Base-by-base conservation (phyloP, 2,113 vertebrate species). In the Neolamprologus falcicula region DNA sequence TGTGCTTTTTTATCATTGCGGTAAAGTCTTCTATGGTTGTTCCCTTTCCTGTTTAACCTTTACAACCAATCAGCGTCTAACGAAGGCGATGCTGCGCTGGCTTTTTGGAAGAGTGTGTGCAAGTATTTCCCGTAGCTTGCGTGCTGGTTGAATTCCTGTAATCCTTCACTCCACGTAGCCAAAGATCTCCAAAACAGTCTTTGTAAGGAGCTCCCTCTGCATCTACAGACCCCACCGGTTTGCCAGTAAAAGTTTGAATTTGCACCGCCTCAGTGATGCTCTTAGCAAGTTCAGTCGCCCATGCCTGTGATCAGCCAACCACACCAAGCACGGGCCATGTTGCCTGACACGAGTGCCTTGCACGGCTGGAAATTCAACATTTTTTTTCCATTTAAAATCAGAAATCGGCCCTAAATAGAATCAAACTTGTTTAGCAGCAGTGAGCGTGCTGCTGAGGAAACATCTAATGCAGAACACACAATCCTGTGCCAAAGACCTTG, bases 371-470 rank as follows among this genome's bases (percentile, higher is more conserved):
- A 78, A 50, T 50, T 78, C 71, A 78, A 31, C 9, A 47, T 3
- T 28, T 76, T 26, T 0, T 28, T 78, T 7, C 26, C 71, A 78
- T n/a, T 78, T 78, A 28, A 50, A 50, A 78, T 78, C 10, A 50
- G 1, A 78, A 50, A 31, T 31, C 0, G 0, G 6, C 71, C 3
- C 26, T n/a, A 50, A 78, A 78, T 16, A 73, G 16, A 28, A 28
- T 78, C 0, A 50, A 73, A 31, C 71, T 13, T 50, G 45, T 78
- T 50, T 19, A 78, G 42, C 42, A 31, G 71, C 14, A 28, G 42
- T 1, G 42, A 47, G 0, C 4, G 2, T 28, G 37, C 37, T 42
- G 37, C 66, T 47, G 40, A 45, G 40, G 21, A 47, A 47, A 73
- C 68, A 73, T 7, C 68, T 28, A 11, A 47, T 7, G 21, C 21